These are phyloP conservation scores for Rhynchomys soricoides DNA, from an alignment of 2,113 vertebrate species.

Conservation along the genomic window DNA sequence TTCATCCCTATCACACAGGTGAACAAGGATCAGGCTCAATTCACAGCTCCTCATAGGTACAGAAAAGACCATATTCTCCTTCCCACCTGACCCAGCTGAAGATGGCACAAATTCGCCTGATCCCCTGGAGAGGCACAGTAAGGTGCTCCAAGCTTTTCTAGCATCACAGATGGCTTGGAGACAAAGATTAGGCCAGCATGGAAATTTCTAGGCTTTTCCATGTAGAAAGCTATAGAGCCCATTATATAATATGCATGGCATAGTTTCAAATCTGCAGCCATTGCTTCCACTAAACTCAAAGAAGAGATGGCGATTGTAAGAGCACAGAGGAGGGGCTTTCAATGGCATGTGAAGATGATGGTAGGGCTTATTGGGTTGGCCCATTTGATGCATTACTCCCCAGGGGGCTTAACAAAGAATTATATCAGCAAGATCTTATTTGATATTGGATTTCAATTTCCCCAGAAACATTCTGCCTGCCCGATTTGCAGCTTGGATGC, in stretches of 20 bases:
- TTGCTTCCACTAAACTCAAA: slow-evolving; percentile 61
- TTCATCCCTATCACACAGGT: neutral
- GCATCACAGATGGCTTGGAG: neutral
- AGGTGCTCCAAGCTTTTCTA: neutral
- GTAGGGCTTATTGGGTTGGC: slow-evolving; percentile 82
- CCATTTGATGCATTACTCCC: slow-evolving; percentile 77
- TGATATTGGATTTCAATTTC: slow-evolving; percentile 86
- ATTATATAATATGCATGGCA: fast-evolving
- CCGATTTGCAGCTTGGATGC: slow-evolving; percentile 73
- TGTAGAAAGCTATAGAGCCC: neutral
- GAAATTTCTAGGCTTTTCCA: neutral
- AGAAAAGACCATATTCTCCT: neutral
- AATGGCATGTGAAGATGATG: slow-evolving; percentile 76
- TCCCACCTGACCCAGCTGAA: neutral
- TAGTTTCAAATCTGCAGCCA: slow-evolving; percentile 26
- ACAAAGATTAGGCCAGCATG: neutral
- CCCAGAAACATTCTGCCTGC: slow-evolving; percentile 71
- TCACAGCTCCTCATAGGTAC: neutral
- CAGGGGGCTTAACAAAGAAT: slow-evolving; percentile 81
- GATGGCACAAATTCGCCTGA: neutral
- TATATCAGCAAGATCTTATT: slow-evolving; percentile 81
- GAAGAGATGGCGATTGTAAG: slow-evolving; percentile 69
- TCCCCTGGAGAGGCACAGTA: neutral
- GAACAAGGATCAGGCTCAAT: neutral
- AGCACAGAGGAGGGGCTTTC: slow-evolving; percentile 61